phyloP scores from a whole-genome alignment of 1,140 invertebrate species.

The Aphaenogaster rudis region DNA sequence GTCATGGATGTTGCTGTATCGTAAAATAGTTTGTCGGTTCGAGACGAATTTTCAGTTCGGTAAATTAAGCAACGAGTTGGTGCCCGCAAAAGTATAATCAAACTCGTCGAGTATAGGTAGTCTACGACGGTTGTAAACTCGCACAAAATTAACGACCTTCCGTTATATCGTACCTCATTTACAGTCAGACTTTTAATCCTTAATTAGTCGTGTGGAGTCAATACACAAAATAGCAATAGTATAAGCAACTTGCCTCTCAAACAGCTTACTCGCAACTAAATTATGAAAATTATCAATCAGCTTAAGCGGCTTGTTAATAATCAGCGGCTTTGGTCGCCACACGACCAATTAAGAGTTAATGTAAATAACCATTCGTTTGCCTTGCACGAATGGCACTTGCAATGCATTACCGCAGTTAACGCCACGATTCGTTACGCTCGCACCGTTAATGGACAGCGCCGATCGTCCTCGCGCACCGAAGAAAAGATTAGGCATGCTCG shows the following conservation, averaged over 20 bases:
- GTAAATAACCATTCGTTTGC: background rate
- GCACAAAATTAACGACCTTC: background rate
- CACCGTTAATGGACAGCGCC: background rate
- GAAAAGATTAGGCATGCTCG: conserved; percentile 7
- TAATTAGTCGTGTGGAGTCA: too few relatives aligned
- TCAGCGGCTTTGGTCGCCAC: too few relatives aligned
- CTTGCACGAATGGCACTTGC: background rate
- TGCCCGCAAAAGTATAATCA: background rate
- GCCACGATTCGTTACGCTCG: background rate
- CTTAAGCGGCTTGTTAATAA: too few relatives aligned
- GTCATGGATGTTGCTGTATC: background rate
- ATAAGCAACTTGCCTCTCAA: too few relatives aligned
- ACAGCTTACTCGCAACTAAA: too few relatives aligned
- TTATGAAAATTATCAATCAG: too few relatives aligned
- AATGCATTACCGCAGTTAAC: background rate
- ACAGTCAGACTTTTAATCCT: background rate
- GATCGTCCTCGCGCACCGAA: background rate
- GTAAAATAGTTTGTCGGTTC: conserved; percentile 9
- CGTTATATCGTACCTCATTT: background rate
- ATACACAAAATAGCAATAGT: too few relatives aligned
- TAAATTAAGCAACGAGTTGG: background rate
- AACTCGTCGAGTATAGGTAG: background rate
- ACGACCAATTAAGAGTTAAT: background rate
- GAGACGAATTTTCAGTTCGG: conserved; percentile 12
- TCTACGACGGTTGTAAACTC: background rate